Conservation (phyloP, 2,888 invertebrate genomes). For the Chrysolina haemoptera region DNA sequence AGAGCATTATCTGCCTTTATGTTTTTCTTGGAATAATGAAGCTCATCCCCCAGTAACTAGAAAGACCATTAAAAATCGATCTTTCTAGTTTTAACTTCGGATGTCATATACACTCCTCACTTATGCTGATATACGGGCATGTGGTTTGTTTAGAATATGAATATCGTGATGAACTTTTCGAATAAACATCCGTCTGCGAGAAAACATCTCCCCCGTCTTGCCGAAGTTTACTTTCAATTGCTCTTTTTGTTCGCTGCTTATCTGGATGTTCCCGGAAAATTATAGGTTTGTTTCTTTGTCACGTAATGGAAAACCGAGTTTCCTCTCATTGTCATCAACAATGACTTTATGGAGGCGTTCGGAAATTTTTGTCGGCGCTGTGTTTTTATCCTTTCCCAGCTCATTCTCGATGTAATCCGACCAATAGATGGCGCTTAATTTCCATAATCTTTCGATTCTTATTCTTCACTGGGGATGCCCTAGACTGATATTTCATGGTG, state of each 20-base stretch:
- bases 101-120: conserved; percentile 43
- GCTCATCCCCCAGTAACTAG: conserved; percentile 49
- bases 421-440: neutral
- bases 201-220: neutral
- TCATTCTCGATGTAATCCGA: neutral
- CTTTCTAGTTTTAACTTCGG: conserved; percentile 43
- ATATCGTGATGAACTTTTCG: conserved; percentile 42
- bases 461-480: no score
- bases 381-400: neutral
- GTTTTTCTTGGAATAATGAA: conserved; percentile 51
- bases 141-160: conserved; percentile 44
- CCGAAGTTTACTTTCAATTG: conserved; percentile 29
- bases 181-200: conserved; percentile 38
- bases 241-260: conserved; percentile 21
- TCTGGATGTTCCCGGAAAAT: conserved; percentile 18
- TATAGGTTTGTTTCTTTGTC: conserved; percentile 21
- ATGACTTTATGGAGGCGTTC: neutral
- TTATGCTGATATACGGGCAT: conserved; percentile 40
- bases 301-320: neutral
- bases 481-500: no score
- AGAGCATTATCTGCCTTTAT: conserved; percentile 46
- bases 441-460: no score
- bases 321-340: neutral
- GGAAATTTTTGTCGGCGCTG: neutral
- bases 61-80: conserved; percentile 52